Evolutionary conservation across 2,113 vertebrate species (phyloP).

Genomic region (Solenodon paradoxus): DNA sequence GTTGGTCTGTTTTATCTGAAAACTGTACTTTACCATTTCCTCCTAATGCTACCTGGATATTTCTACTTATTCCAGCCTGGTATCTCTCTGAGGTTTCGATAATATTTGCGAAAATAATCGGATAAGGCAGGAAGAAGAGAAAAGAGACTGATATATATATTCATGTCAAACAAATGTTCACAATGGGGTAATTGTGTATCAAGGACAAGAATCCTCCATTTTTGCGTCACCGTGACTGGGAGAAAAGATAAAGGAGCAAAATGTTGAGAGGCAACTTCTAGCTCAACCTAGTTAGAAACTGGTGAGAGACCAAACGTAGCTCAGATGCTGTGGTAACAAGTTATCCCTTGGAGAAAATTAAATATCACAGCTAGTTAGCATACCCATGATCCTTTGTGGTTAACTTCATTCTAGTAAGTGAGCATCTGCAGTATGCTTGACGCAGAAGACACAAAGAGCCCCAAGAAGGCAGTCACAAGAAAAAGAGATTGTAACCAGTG

Average conservation of each 20-base stretch:
- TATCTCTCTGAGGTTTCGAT: neutral
- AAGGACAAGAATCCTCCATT: neutral
- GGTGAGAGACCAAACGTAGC: neutral
- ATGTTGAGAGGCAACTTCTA: neutral
- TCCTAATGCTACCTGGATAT: neutral
- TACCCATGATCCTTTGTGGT: neutral
- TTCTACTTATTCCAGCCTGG: neutral
- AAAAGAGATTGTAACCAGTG: neutral
- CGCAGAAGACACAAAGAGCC: neutral
- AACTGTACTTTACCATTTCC: neutral
- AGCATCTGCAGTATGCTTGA: neutral
- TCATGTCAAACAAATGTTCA: neutral
- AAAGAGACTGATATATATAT: neutral
- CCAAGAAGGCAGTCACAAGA: neutral
- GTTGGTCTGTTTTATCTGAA: neutral
- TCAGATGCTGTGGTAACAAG: neutral
- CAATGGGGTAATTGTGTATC: neutral
- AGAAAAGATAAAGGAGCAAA: neutral
- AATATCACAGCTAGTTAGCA: neutral
- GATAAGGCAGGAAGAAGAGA: neutral
- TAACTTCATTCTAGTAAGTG: neutral
- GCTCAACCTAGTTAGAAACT: neutral
- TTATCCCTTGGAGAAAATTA: neutral
- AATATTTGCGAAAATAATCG: neutral
- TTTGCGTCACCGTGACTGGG: neutral